Evolutionary conservation across 2,888 invertebrate species (phyloP).

Genomic region (Frankliniella intonsa): DNA sequence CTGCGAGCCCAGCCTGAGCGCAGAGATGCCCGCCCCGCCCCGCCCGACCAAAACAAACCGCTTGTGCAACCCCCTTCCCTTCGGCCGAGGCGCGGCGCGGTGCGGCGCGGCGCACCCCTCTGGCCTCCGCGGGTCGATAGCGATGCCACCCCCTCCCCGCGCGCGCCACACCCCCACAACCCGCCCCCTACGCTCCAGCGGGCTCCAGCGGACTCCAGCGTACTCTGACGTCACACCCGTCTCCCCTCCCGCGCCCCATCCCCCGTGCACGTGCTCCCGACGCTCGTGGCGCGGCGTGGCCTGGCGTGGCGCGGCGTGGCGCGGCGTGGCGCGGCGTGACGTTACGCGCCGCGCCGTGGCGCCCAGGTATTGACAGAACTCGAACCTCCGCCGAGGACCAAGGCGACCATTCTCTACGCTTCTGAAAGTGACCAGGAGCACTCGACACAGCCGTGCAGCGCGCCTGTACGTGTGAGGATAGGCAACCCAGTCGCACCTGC

Average conservation of each 20-base stretch:
- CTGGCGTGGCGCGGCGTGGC: no score
- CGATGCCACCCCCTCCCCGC: not conserved
- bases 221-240: not conserved
- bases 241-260: not conserved
- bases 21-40: not conserved
- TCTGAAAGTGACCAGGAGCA: no score
- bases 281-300: not conserved
- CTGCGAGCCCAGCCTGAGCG: constrained; percentile 6
- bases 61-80: not conserved
- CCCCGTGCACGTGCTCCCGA: not conserved
- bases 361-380: no score
- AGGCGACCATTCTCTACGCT: no score
- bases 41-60: constrained; percentile 21
- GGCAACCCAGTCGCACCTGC: no score
- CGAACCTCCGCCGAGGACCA: no score
- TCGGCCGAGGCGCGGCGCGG: not conserved
- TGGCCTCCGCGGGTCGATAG: not conserved
- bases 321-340: no score
- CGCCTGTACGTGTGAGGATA: no score
- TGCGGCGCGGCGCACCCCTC: not conserved
- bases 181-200: not conserved
- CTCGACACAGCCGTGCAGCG: no score
- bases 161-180: not conserved
- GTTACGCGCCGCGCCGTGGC: no score
- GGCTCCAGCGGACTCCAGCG: not conserved